These are phyloP conservation scores for Drosophila leontia DNA, from an alignment of 1,140 invertebrate species.

Conservation along the genomic window DNA sequence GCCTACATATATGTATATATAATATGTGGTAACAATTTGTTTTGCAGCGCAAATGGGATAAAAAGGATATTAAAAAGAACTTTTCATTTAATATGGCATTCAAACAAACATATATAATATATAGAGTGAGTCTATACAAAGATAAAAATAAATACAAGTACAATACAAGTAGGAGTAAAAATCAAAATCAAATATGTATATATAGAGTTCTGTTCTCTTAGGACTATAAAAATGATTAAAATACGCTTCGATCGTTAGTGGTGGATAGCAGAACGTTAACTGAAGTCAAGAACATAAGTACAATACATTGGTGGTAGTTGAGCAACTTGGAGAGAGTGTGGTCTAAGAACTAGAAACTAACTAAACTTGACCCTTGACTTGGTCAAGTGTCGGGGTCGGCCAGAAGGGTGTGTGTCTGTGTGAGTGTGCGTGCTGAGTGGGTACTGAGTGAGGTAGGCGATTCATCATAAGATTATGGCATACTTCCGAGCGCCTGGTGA, in stretches of 20 bases:
- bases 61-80: slow-evolving; percentile 31
- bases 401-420: slow-evolving; percentile 43
- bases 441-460: slow-evolving; percentile 64
- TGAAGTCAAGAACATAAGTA: slow-evolving; percentile 68
- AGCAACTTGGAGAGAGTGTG: slow-evolving; percentile 75
- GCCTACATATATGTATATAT: slow-evolving; percentile 35
- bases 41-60: slow-evolving; percentile 49
- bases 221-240: slow-evolving; percentile 35
- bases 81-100: slow-evolving; percentile 72
- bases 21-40: slow-evolving; percentile 59
- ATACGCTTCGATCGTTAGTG: slow-evolving; percentile 29
- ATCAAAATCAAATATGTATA: slow-evolving; percentile 38
- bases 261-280: slow-evolving; percentile 31
- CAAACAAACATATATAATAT: slow-evolving; percentile 54
- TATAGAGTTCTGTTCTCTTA: slow-evolving; percentile 31
- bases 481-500: slow-evolving; percentile 73
- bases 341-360: slow-evolving; percentile 66
- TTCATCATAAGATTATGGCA: slow-evolving; percentile 75
- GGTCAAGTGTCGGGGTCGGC: slow-evolving; percentile 65
- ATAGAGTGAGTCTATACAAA: slow-evolving; percentile 56
- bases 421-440: slow-evolving; percentile 16
- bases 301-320: slow-evolving; percentile 64
- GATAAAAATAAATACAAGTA: slow-evolving; percentile 70
- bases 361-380: slow-evolving; percentile 74
- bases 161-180: slow-evolving; percentile 11